Evolutionary conservation across 2,888 invertebrate genomes (phyloP).

Genomic region (Clivina fossor): DNA sequence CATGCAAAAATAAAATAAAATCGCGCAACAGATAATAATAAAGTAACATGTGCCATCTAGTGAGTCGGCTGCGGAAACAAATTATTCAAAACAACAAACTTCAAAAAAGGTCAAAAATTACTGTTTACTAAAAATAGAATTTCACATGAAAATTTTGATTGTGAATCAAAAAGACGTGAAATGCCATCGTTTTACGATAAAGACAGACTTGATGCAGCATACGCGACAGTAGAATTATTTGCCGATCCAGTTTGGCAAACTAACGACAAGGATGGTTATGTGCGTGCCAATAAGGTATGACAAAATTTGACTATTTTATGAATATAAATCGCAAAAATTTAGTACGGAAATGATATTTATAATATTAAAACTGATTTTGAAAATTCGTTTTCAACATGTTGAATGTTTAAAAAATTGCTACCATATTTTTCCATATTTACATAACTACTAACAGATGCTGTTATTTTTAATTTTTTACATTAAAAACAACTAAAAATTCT

Average conservation of each 20-base stretch:
- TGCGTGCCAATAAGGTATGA: constrained; percentile 48
- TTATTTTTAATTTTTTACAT: too few species aligned
- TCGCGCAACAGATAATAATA: too few species aligned
- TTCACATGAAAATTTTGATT: constrained; percentile 19
- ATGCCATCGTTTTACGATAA: constrained; percentile 34
- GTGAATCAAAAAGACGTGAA: constrained; percentile 1
- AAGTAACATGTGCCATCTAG: constrained; percentile 23
- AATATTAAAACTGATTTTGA: too few species aligned
- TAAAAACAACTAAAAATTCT: too few species aligned
- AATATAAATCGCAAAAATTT: too few species aligned
- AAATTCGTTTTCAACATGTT: too few species aligned
- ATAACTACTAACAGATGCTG: too few species aligned
- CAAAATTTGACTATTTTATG: too few species aligned
- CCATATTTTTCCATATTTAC: too few species aligned
- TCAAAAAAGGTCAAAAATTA: constrained; percentile 23
- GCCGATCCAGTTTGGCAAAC: constrained; percentile 48
- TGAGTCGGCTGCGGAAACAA: constrained; percentile 19
- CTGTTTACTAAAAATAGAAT: constrained; percentile 27
- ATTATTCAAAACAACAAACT: constrained; percentile 20
- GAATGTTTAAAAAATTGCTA: too few species aligned
- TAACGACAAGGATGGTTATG: constrained; percentile 42
- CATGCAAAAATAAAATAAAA: too few species aligned
- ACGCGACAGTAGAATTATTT: constrained; percentile 48
- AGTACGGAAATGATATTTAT: too few species aligned
- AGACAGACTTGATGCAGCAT: constrained; percentile 47